phyloP scores from a whole-genome alignment of 2,113 vertebrate genomes.

The Tympanuchus pallidicinctus region DNA sequence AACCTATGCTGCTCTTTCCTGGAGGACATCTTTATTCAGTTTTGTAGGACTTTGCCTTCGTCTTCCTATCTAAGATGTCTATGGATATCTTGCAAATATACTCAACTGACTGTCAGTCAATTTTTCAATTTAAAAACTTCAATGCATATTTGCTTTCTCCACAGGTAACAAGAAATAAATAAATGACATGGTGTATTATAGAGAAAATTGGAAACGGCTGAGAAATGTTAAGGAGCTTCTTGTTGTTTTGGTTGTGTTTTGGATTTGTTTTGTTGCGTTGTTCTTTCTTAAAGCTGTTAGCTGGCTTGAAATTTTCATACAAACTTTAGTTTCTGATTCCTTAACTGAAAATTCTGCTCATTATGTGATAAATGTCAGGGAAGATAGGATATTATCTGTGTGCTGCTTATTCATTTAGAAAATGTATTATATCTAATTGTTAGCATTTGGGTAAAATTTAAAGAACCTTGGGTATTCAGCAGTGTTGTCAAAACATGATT shows the following conservation, averaged over 20 bases:
- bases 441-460: slow-evolving; percentile 40
- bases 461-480: background rate
- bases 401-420: background rate
- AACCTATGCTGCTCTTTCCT: background rate
- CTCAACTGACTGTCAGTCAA: background rate
- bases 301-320: background rate
- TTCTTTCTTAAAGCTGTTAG: background rate
- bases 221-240: background rate
- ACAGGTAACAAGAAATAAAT: background rate
- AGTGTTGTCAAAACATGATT: slow-evolving; percentile 17
- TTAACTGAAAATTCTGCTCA: background rate
- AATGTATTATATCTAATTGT: slow-evolving; percentile 7
- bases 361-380: background rate
- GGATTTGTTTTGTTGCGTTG: background rate
- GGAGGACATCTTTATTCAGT: background rate
- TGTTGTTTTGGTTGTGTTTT: background rate
- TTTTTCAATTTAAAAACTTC: background rate
- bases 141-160: background rate
- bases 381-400: background rate
- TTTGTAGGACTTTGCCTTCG: background rate
- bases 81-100: background rate
- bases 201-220: background rate
- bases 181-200: background rate
- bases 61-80: background rate
- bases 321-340: slow-evolving; percentile 1